Base-by-base conservation (phyloP, 2,888 invertebrate genomes). In the Muschampia plurimacula region DNA sequence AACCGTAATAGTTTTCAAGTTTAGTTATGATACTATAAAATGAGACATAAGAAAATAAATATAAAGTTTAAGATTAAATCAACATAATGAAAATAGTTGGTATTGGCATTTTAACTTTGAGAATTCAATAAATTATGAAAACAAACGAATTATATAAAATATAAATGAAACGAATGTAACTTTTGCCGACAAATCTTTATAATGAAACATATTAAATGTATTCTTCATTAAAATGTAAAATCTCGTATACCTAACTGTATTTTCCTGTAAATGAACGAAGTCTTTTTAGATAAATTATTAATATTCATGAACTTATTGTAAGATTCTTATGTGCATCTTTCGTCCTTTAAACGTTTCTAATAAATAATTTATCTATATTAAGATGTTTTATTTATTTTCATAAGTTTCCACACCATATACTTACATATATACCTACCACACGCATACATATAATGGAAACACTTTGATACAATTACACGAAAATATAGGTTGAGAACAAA, bases 301-400 rank as follows among this genome's bases (percentile, higher is more conserved):
- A 49, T 49, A 22, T 49, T 49, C 3, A n/a, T 0, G 64, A 32
- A 22, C 55, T 32, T 52, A 59, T 49, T 36, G 6, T 67, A 63
- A 62, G 6, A 44, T 65, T 68, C 71, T 71, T 46, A 71, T 74
- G 68, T 74, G 57, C 62, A 69, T 69, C 67, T 71, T 68, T 71
- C 74, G 71, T 74, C 74, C 71, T 68, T 67, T 39, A 59, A 57
- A 32, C 36, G 63, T 57, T 67, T 60, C 22, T 36, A 67, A 10
- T 66, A 72, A 73, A 69, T 32, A 59, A 12, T 13, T 22, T 46
- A 32, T 57, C 55, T 57, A 22, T 46, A 28, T 41, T 1, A 49
- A 12, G 22, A 49, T 36, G 7, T 62, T 49, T 69, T 62, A n/a
- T 69, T 62, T 57, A 52, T 46, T 22, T 28, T 2, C 28, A 28